Conservation (phyloP, 2,888 invertebrate species). For the Temnothorax ravouxi region DNA sequence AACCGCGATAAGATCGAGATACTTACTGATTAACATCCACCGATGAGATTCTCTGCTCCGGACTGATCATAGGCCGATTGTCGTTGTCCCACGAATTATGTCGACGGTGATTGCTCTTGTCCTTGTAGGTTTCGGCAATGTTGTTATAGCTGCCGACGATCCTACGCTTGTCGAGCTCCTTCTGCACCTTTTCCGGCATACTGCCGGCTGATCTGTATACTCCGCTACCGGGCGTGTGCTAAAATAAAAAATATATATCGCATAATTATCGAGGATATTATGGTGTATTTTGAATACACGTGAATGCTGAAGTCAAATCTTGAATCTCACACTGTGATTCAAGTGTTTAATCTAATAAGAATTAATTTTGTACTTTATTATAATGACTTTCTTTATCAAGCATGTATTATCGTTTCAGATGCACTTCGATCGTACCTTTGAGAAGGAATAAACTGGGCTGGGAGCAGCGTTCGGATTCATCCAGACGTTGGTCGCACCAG, state of each 20-base stretch:
- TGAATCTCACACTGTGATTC: background rate
- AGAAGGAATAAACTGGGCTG: slow-evolving; percentile 73
- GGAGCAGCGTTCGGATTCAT: slow-evolving; percentile 88
- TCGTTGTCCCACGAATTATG: slow-evolving; percentile 85
- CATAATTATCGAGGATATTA: background rate
- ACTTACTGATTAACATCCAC: slow-evolving; percentile 73
- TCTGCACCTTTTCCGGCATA: slow-evolving; percentile 90
- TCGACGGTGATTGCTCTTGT: slow-evolving; percentile 82
- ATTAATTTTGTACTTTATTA: background rate
- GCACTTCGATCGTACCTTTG: slow-evolving; percentile 69
- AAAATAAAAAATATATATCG: slow-evolving; percentile 9
- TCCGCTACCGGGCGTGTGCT: slow-evolving; percentile 74
- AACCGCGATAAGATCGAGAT: background rate
- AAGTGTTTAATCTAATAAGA: background rate
- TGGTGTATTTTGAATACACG: background rate
- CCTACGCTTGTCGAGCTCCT: slow-evolving; percentile 89
- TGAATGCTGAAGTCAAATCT: background rate
- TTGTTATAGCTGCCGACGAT: slow-evolving; percentile 88
- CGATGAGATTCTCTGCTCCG: slow-evolving; percentile 78
- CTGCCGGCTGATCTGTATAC: slow-evolving; percentile 84
- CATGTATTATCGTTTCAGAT: slow-evolving; percentile 13
- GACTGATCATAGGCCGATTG: slow-evolving; percentile 77
- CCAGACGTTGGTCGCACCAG: slow-evolving; percentile 89
- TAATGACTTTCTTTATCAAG: background rate
- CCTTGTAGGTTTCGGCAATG: slow-evolving; percentile 83